Evolutionary conservation across 2,113 vertebrate genomes (phyloP).

Genomic region (Gymnarchus niloticus): DNA sequence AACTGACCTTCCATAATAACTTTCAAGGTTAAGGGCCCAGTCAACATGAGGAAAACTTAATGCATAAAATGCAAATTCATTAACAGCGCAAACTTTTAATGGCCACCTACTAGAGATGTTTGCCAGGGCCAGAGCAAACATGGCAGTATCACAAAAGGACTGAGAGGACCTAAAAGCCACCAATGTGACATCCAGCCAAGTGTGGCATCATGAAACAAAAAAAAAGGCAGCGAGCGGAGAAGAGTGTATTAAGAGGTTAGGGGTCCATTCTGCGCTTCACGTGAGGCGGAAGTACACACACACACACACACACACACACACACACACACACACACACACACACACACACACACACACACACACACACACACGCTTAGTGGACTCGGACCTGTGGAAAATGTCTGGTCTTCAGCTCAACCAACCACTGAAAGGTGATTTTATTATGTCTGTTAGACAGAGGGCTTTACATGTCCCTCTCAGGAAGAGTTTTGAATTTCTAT

Average conservation of each 20-base stretch:
- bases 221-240: not conserved
- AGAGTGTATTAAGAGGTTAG: not conserved
- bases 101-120: not conserved
- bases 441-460: not conserved
- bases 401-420: not conserved
- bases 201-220: not conserved
- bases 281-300: not conserved
- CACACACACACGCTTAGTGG: conserved; percentile 9
- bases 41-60: too few relatives aligned
- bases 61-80: conserved; percentile 7
- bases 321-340: not conserved
- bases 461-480: not conserved
- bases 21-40: not conserved
- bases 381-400: not conserved
- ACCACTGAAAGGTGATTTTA: not conserved
- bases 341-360: not conserved
- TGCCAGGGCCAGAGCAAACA: not conserved
- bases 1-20: not conserved
- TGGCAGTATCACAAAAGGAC: not conserved
- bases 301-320: not conserved
- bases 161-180: not conserved
- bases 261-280: not conserved
- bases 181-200: not conserved
- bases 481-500: conserved; percentile 1
- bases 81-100: conserved; percentile 8